Evolutionary conservation across 2,888 invertebrate genomes (phyloP), one percentile per base, ranked within the genome.

Genomic region (Drosophila nigritarsus): DNA sequence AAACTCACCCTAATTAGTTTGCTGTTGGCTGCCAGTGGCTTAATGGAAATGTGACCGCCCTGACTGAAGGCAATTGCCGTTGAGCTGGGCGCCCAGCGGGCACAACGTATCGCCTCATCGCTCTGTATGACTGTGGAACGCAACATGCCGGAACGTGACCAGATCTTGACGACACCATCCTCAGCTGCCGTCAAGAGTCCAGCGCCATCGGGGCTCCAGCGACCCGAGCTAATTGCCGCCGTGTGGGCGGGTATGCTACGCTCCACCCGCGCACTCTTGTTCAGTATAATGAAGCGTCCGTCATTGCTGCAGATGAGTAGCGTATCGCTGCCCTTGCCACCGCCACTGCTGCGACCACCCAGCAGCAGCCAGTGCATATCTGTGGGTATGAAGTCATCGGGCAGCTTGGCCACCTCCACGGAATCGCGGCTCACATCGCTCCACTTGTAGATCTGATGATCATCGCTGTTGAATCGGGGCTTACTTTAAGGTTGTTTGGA

Each of bases 121-220:
- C 95, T 95, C 80, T 97, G 96, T 51, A 98, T 95, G 2, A 99
- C 95, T 1, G 97, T 97, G 0, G 99, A 98, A 2, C 99, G 95
- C 18, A 99, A 94, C 95, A 98, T 96, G 18, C 99, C 99, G 89
- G 97, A 98, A 53, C 98, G 94, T 0, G 99, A 99, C 99, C 99
- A 99, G 70, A 99, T 96, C 94, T 99, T 99, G 3, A 99, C 96
- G 65, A 96, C 95, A 2, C 99, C 99, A 94, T 99, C 99, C 94
- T 99, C 99, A 0, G 99, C 99, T 74, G 97, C 99, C 0, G 92
- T 99, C 18, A 99, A 94, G 53, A 99, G 94, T n/a, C 98, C 97
- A 34, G 98, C 96, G 4, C 98, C 99, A 93, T 99, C 99, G 62
- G 96, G 96, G 92, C 98, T 98, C 99, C 99, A 99, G 88, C 96